Evolutionary conservation across 2,888 invertebrate genomes (phyloP), one percentile per base, ranked within the genome.

Genomic region (Tuberolachnus salignus): DNA sequence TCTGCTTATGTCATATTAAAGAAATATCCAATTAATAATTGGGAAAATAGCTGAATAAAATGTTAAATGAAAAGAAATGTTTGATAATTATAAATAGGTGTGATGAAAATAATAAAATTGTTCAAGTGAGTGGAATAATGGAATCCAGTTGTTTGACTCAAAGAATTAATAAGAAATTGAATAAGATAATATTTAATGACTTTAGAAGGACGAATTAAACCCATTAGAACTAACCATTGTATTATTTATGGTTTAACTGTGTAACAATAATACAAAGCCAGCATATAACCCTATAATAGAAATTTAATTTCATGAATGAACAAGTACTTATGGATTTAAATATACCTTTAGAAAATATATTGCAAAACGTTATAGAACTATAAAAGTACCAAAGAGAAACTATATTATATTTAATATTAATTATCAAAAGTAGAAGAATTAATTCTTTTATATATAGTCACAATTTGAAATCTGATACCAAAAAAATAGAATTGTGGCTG

Each of bases 81-180:
- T 72, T 16, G 14, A 23, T 2, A 1, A 14, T 34, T 13, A n/a
- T n/a, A 72, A 49, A 34, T 61, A 61, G 34, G 34, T 23, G 19
- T 23, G n/a, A 26, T 44, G 19, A 57, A 70, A 49, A 49, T 49
- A 34, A 61, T 55, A 23, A 61, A 59, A 14, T 26, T 26, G n/a
- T 59, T 11, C 23, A 26, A 49, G 51, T 11, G 26, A 59, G 19
- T 19, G 26, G 11, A 16, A 59, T 34, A 72, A 72, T 72, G 72
- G 59, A 72, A 72, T 61, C 72, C 72, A 72, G 72, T 44, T 19
- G 6, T 6, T 34, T 34, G n/a, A n/a, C n/a, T n/a, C n/a, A n/a
- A n/a, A n/a, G n/a, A n/a, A n/a, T n/a, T n/a, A n/a, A n/a, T n/a
- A n/a, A n/a, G n/a, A n/a, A n/a, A n/a, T 34, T 34, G 3, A 34